These are phyloP conservation scores for Morus bassanus DNA, from an alignment of 2,797 vertebrate genomes.

Conservation along the genomic window DNA sequence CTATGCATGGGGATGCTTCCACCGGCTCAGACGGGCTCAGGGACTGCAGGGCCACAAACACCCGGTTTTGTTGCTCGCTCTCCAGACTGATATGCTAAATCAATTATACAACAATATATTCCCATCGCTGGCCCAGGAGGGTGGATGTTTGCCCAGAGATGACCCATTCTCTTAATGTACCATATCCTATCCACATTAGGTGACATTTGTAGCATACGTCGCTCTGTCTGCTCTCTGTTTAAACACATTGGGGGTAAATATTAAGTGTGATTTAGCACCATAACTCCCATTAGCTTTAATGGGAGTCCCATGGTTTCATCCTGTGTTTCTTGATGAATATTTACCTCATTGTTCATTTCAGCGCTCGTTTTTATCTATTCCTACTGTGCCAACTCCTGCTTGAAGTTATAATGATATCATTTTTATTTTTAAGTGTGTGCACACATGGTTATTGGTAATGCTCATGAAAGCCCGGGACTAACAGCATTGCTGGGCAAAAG, in stretches of 20 bases:
- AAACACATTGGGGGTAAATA: slow-evolving; percentile 41
- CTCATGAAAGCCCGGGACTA: not conserved
- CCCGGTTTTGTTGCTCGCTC: not conserved
- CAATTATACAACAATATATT: not conserved
- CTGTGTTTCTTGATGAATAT: slow-evolving; percentile 58
- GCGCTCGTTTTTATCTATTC: slow-evolving; percentile 9
- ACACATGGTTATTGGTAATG: not conserved
- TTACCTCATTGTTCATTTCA: slow-evolving; percentile 59
- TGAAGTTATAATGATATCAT: slow-evolving; percentile 55
- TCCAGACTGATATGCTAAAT: not conserved
- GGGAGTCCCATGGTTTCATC: slow-evolving; percentile 52
- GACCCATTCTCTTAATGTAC: not conserved
- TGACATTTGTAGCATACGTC: slow-evolving; percentile 27
- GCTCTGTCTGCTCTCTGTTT: slow-evolving; percentile 42
- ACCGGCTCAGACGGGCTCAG: rapidly evolving
- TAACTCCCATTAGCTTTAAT: slow-evolving; percentile 58
- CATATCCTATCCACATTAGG: not conserved
- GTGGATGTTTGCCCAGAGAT: not conserved
- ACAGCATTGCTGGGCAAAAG: not conserved
- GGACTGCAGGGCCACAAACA: not conserved
- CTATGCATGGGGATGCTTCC: not conserved
- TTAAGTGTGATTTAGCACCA: slow-evolving; percentile 50
- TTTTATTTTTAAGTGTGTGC: slow-evolving; percentile 47
- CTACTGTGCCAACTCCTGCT: slow-evolving; percentile 67
- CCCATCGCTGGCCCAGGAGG: not conserved